These are phyloP conservation scores for Phyllopteryx taeniolatus DNA, from an alignment of 2,113 vertebrate genomes.

Conservation along the genomic window DNA sequence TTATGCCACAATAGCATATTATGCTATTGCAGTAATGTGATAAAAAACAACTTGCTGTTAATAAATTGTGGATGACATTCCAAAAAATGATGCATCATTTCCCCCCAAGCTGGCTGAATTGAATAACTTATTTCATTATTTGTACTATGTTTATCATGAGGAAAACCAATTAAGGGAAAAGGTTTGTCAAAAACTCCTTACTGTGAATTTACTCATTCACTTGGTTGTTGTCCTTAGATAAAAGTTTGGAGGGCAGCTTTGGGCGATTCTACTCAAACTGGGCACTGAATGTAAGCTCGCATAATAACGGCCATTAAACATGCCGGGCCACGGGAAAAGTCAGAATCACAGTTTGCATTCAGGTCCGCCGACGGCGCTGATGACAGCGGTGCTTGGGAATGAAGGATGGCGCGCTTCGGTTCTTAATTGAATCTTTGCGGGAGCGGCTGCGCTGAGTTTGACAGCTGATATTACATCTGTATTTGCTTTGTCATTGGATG, in stretches of 20 bases:
- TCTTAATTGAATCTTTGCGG: slow-evolving; percentile 22
- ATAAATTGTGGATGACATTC: not conserved
- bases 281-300: not conserved
- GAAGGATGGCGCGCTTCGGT: slow-evolving; percentile 17
- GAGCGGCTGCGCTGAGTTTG: not conserved
- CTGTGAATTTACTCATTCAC: not conserved
- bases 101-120: not conserved
- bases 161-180: not conserved
- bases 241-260: not conserved
- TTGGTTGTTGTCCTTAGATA: not conserved
- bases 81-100: not conserved
- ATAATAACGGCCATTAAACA: not conserved
- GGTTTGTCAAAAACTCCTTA: not conserved
- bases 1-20: not conserved
- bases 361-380: slow-evolving; percentile 28
- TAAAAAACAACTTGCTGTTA: not conserved
- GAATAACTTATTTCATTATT: not conserved
- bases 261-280: not conserved
- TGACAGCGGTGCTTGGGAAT: slow-evolving; percentile 43
- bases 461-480: slow-evolving; percentile 2
- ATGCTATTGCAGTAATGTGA: not conserved
- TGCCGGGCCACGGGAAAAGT: not conserved
- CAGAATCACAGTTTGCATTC: slow-evolving; percentile 27
- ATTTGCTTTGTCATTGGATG: not conserved
- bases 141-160: not conserved